Evolutionary conservation across 1,140 invertebrate species (phyloP), one percentile per base, ranked within the genome.

Genomic region (Drosophila micromelanica): DNA sequence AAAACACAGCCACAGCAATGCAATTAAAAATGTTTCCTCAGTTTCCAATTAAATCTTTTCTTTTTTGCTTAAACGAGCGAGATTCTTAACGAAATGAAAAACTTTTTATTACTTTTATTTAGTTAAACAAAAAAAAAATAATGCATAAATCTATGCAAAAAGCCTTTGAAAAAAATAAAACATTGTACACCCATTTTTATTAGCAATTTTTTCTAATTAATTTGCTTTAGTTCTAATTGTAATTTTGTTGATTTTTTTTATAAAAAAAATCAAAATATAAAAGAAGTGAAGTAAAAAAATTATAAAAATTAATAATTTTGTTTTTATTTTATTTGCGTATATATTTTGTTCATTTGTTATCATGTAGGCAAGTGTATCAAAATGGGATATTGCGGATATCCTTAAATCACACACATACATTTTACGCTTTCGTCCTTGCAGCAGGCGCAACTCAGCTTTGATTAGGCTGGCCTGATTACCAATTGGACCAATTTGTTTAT

Each of bases 171-270:
- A 17, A 20, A 23, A 23, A n/a, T 4, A 35, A 35, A 7, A 20
- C 43, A 74, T 57, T 70, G 59, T 72, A 61, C 49, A 72, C 55
- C 60, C 68, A 59, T 80, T 84, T 79, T 73, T 75, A 76, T 80
- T 84, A 75, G 79, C 46, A 80, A 56, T 70, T 73, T 76, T 78
- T 73, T 61, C 46, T 61, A 73, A 76, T 70, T 72, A 70, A 45
- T 86, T 80, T 90, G 76, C 61, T 80, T 89, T 89, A 89, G 80
- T 80, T 90, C 48, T 87, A 81, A 73, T 87, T 81, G 61, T 61
- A 78, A 89, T 84, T 87, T 81, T 89, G 84, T 89, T 89, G 76
- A 65, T 89, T 74, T 86, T 81, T 86, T 79, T 74, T 52, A 35
- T 13, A 79, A 71, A 73, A 82, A 74, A 82, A 82, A 69, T 67